These are phyloP conservation scores for Gorsachius goisagi DNA, from an alignment of 2,113 vertebrate species.

Conservation along the genomic window DNA sequence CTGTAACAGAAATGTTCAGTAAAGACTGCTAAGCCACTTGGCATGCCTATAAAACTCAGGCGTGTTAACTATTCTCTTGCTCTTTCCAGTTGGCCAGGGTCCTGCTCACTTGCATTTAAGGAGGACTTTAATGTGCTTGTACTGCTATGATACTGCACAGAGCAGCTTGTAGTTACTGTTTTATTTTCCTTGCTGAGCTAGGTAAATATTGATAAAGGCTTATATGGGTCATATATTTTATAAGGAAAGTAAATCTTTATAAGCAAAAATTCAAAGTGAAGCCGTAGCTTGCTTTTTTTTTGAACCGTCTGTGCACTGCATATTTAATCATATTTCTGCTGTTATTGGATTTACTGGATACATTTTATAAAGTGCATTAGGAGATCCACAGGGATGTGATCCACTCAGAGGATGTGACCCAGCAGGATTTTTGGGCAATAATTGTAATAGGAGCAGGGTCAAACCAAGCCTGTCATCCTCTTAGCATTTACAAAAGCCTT, in stretches of 20 bases:
- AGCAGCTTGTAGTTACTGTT: background rate
- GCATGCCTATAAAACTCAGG: background rate
- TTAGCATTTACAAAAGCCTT: background rate
- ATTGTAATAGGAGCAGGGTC: background rate
- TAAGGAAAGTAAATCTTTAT: constrained; percentile 23
- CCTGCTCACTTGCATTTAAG: background rate
- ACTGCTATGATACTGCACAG: background rate
- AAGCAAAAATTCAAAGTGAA: constrained; percentile 16
- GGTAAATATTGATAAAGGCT: constrained; percentile 13
- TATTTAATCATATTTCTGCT: constrained; percentile 6
- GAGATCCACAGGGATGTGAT: background rate
- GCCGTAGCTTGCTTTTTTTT: background rate
- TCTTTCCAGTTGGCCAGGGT: background rate
- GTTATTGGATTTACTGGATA: background rate
- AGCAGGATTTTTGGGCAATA: background rate
- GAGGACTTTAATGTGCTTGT: background rate
- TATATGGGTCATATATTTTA: background rate
- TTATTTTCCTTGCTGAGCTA: constrained; percentile 19
- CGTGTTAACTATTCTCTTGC: background rate
- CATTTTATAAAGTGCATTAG: constrained; percentile 19
- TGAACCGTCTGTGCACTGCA: background rate
- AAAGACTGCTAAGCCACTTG: constrained; percentile 16
- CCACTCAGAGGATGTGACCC: background rate
- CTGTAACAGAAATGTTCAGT: background rate
- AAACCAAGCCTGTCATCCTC: background rate